These are phyloP conservation scores for Hyposoter dolosus DNA, from an alignment of 2,888 invertebrate species.

Conservation along the genomic window DNA sequence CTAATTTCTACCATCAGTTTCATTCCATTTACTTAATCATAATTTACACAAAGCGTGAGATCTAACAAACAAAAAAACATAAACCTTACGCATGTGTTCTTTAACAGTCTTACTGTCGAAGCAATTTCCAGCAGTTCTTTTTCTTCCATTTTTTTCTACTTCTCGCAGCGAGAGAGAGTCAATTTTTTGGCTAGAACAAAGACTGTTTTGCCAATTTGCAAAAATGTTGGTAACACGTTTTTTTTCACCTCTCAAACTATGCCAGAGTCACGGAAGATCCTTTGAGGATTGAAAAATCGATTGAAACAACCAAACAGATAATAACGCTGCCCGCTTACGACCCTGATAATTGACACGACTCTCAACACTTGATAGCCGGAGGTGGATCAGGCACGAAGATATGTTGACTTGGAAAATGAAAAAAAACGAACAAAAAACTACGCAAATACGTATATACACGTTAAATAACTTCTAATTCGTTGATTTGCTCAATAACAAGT, in stretches of 20 bases:
- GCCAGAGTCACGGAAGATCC: conserved; percentile 35
- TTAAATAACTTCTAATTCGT: conserved; percentile 23
- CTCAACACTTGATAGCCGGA: conserved; percentile 70
- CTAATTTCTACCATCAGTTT: not conserved
- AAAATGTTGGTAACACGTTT: conserved; percentile 2
- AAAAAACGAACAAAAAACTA: conserved; percentile 11
- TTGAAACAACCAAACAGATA: conserved; percentile 31
- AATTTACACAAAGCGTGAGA: conserved; percentile 73
- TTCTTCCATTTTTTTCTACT: conserved; percentile 36
- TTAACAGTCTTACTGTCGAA: conserved; percentile 58
- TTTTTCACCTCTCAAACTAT: conserved; percentile 28
- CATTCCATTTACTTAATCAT: conserved; percentile 56
- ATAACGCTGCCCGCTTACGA: conserved; percentile 56
- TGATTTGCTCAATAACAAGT: conserved; percentile 39
- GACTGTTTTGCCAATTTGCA: conserved; percentile 24
- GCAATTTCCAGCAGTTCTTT: conserved; percentile 35
- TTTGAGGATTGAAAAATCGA: conserved; percentile 32
- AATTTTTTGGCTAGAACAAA: conserved; percentile 23
- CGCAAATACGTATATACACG: conserved; percentile 51
- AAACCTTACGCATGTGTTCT: conserved; percentile 75
- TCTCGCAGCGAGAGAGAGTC: conserved; percentile 3
- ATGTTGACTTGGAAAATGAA: conserved; percentile 34
- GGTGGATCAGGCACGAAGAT: conserved; percentile 69
- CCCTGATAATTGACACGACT: conserved; percentile 65
- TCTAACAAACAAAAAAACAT: conserved; percentile 70